These are phyloP conservation scores for Petroica traversi DNA, from an alignment of 2,113 vertebrate species.

Conservation along the genomic window DNA sequence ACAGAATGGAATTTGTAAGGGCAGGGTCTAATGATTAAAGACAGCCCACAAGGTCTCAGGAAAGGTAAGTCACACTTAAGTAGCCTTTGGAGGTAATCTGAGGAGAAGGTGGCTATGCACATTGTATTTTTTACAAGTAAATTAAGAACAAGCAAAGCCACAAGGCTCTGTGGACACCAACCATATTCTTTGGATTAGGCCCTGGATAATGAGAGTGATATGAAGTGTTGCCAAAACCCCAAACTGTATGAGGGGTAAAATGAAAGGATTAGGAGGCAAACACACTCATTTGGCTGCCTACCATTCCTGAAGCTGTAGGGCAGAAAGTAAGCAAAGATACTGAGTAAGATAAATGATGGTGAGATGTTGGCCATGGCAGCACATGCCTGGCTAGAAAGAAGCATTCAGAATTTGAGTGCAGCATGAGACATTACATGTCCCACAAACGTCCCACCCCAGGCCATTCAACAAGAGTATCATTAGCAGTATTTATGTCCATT, in stretches of 20 bases:
- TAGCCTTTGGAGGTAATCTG: not conserved
- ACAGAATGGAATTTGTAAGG: not conserved
- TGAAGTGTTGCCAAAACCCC: not conserved
- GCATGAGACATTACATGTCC: accelerated
- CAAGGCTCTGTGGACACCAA: not conserved
- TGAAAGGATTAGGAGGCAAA: not conserved
- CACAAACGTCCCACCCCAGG: not conserved
- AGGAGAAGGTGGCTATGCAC: not conserved
- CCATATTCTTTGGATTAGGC: not conserved
- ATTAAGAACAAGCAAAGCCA: not conserved
- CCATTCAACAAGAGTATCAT: not conserved
- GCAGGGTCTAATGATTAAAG: not conserved
- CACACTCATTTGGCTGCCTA: not conserved
- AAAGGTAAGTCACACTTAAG: not conserved
- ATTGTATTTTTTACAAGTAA: not conserved
- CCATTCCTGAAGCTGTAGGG: not conserved
- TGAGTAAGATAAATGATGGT: not conserved
- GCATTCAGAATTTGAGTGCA: not conserved
- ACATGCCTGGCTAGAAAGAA: not conserved
- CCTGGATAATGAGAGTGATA: not conserved
- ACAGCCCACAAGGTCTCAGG: not conserved
- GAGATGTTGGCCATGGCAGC: not conserved
- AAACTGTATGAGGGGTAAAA: not conserved
- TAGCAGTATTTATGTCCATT: not conserved
- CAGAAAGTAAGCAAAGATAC: not conserved